phyloP scores from a whole-genome alignment of 2,888 invertebrate species.

The Hirtodrosophila alboralis region DNA sequence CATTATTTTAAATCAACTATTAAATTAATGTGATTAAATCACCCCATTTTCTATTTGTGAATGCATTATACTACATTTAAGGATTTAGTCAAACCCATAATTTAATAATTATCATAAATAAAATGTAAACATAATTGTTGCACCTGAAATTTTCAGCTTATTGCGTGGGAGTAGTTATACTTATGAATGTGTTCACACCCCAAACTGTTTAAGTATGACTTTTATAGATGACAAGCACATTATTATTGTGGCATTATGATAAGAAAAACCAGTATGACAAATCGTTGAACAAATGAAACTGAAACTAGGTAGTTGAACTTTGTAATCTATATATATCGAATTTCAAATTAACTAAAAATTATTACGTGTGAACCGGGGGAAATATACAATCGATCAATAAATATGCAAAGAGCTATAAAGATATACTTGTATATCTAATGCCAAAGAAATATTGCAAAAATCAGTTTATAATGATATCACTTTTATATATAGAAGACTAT shows the following conservation, averaged over 20 bases:
- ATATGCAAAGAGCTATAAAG: slow-evolving; percentile 14
- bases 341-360: slow-evolving; percentile 8
- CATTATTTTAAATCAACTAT: too few relatives aligned
- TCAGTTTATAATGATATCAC: not conserved
- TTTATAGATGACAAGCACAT: slow-evolving; percentile 42
- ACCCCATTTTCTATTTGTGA: not conserved
- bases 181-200: slow-evolving; percentile 20
- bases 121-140: slow-evolving; percentile 21
- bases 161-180: not conserved
- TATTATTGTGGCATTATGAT: slow-evolving; percentile 23
- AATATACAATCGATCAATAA: slow-evolving; percentile 15
- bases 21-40: not conserved
- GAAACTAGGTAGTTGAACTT: slow-evolving; percentile 47
- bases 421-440: slow-evolving; percentile 5
- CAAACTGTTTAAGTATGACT: slow-evolving; percentile 35
- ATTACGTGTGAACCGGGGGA: slow-evolving; percentile 3
- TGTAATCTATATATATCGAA: slow-evolving; percentile 37
- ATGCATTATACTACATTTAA: slow-evolving; percentile 5
- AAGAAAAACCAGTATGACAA: slow-evolving; percentile 49
- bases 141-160: slow-evolving; percentile 11
- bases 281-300: slow-evolving; percentile 35
- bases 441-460: too few relatives aligned
- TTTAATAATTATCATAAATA: slow-evolving; percentile 9
- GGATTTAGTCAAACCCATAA: not conserved
- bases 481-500: not conserved